Evolutionary conservation across 2,888 invertebrate genomes (phyloP), one percentile per base, ranked within the genome.

Genomic region (Cantharis nigra): DNA sequence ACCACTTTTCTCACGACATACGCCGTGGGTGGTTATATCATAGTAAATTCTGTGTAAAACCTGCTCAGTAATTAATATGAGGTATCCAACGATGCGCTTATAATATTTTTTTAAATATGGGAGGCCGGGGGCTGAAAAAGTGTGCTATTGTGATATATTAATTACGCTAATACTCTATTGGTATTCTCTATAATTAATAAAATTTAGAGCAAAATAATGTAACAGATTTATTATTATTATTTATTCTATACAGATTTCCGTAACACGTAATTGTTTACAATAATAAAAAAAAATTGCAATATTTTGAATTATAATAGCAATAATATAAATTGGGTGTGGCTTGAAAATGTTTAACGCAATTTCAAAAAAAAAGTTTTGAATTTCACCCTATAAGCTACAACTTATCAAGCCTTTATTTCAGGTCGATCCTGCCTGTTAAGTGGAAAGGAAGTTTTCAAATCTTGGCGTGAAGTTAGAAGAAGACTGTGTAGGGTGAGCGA

Each of bases 1-100:
- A 79, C 69, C 76, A 70, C 71, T 69, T 72, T 74, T 71, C 80
- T 80, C 80, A 82, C 81, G 82, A 83, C 80, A 80, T 74, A 82
- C 82, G 74, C 82, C 76, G 83, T 82, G 83, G 83, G 83, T 82
- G 83, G 83, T 80, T 80, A 79, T 74, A 79, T 79, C 80, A 82
- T 81, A 80, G 81, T 82, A 81, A 80, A 79, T 70, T 75, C 79
- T 79, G 76, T 77, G 79, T 80, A 79, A 49, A 79, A 80, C 78
- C 76, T 70, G 78, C 74, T 79, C 70, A 73, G 76, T 80, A 81
- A 81, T 81, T 80, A 81, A 81, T 81, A 79, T 75, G 77, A 77
- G 77, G 79, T 79, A 81, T 76, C 77, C 77, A 72, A 63, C 72
- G 75, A 76, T 75, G 75, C 75, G 72, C 70, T 63, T 74, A 78